Evolutionary conservation across 1,140 invertebrate genomes (phyloP).

Genomic region (Idris sp.): DNA sequence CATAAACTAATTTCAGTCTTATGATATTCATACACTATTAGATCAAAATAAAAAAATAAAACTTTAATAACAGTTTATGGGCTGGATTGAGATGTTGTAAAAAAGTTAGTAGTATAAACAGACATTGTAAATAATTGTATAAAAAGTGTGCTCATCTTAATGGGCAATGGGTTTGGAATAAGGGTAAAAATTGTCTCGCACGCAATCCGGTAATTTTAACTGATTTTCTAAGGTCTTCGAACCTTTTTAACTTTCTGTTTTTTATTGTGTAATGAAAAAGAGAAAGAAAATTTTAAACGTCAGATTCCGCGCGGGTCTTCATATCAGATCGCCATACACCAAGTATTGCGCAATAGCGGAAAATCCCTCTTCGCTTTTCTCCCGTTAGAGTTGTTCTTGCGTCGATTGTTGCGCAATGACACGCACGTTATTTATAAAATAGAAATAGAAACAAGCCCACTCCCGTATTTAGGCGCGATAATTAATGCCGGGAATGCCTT

Average conservation of each 20-base stretch:
- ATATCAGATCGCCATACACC: slow-evolving; percentile 48
- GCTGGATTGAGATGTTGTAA: too few species aligned
- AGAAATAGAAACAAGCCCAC: slow-evolving; percentile 39
- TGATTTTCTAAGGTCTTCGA: slow-evolving; percentile 9
- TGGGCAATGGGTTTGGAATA: too few species aligned
- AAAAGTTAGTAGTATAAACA: too few species aligned
- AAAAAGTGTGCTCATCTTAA: too few species aligned
- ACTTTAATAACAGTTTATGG: too few species aligned
- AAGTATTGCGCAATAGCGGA: slow-evolving; percentile 55
- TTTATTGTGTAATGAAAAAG: slow-evolving; percentile 45
- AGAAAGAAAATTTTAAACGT: slow-evolving; percentile 37
- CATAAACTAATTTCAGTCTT: too few species aligned
- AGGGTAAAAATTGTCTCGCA: too few species aligned
- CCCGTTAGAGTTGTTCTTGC: slow-evolving; percentile 37
- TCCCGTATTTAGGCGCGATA: slow-evolving; percentile 51
- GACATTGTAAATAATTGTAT: too few species aligned
- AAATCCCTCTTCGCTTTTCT: slow-evolving; percentile 53
- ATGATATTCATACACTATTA: too few species aligned
- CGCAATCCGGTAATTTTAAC: too few species aligned
- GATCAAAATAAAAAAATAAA: too few species aligned
- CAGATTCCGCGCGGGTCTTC: slow-evolving; percentile 42
- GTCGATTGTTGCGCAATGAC: slow-evolving; percentile 49
- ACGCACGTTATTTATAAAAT: slow-evolving; percentile 50
- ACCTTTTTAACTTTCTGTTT: slow-evolving; percentile 38
- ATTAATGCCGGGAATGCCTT: slow-evolving; percentile 32